These are phyloP conservation scores for Neuroterus valhalla DNA, from an alignment of 1,140 invertebrate species.

Conservation along the genomic window DNA sequence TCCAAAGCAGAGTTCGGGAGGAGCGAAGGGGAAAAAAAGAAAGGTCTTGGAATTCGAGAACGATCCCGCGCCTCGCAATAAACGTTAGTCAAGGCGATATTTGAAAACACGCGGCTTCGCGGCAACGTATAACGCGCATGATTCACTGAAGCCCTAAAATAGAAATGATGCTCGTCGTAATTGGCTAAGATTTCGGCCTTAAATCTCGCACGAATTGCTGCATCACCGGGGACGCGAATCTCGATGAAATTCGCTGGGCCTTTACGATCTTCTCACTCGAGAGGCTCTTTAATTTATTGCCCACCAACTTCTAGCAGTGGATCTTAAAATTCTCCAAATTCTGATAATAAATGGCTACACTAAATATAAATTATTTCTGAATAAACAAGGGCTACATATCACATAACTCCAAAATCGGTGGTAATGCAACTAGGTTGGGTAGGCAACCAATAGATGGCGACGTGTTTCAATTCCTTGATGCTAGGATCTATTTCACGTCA, in stretches of 20 bases:
- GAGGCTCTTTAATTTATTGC: neutral
- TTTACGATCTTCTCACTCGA: neutral
- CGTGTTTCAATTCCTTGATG: too few species aligned
- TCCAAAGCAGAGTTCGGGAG: neutral
- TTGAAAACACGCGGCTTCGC: constrained; percentile 50
- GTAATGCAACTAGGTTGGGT: too few species aligned
- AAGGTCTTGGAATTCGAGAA: constrained; percentile 46
- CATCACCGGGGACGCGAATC: constrained; percentile 38
- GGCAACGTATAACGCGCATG: constrained; percentile 49
- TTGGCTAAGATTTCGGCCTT: constrained; percentile 55
- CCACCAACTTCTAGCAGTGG: neutral
- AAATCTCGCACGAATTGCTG: constrained; percentile 51
- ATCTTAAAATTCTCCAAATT: too few species aligned
- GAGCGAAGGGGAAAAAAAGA: constrained; percentile 36
- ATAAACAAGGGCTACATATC: too few species aligned
- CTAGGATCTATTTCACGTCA: too few species aligned
- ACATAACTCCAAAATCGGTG: too few species aligned
- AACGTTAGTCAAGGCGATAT: constrained; percentile 58
- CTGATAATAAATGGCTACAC: too few species aligned
- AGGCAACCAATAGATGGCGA: too few species aligned
- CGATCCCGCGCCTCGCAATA: constrained; percentile 54
- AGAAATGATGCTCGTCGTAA: constrained; percentile 63
- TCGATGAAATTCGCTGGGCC: constrained; percentile 18
- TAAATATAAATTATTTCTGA: too few species aligned
- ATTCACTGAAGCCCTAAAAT: constrained; percentile 70